Evolutionary conservation across 2,797 vertebrate species (phyloP), one percentile per base, ranked within the genome.

Genomic region (Sebastes hubbsi): DNA sequence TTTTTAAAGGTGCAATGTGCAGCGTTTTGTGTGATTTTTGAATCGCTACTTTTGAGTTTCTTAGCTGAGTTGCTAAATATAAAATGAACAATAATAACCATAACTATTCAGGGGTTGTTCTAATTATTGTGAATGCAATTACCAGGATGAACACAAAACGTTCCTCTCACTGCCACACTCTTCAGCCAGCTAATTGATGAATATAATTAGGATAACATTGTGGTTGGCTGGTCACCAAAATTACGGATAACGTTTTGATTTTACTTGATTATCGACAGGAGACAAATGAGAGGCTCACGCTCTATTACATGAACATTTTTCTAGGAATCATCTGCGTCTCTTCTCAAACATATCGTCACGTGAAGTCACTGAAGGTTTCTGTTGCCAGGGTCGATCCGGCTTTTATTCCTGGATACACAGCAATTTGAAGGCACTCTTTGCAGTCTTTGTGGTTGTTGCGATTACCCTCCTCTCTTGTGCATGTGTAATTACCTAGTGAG

Each of bases 201-300:
- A 76, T 59, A 46, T 38, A 71, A 87, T 88, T 77, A 80, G 38
- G 59, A 60, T 65, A 68, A 52, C 27, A 70, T 22, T 52, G 29
- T 24, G 56, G 52, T 55, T 73, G 75, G 72, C 34, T 82, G 13
- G 42, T 81, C 52, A 61, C 20, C 16, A 60, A 58, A 72, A 78
- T 85, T 67, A 72, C 34, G 38, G 49, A 74, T 72, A 56, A n/a
- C 30, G 60, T 59, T 60, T 52, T 2, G 34, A 38, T 62, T 71
- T 80, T 56, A 56, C 49, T 69, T n/a, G 24, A 82, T 71, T 77
- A 69, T 52, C 46, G 55, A 72, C 68, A 65, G 11, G 38, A 72
- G 59, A 61, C 20, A 56, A 72, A 61, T 52, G 24, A 66, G 78
- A 78, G n/a, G 30, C 38, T 59, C 36, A 65, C 6, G 49, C 61